Evolutionary conservation across 1,140 invertebrate species (phyloP), one percentile per base, ranked within the genome.

Genomic region (Monomorium pharaonis): DNA sequence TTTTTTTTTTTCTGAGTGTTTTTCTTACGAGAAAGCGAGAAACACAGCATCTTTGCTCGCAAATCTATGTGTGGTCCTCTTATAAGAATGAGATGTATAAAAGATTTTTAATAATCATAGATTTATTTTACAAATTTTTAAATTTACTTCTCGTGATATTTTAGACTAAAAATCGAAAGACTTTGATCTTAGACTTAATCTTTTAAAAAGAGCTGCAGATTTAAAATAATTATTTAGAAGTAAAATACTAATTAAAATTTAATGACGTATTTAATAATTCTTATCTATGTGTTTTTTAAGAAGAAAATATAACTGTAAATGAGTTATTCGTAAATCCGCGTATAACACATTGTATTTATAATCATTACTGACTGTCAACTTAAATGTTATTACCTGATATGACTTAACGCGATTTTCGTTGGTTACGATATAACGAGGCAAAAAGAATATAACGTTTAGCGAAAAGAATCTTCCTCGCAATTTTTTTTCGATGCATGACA

Each of bases 1-100:
- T 90, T 90, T 87, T 12, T 87, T 12, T 63, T 54, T 78, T 24
- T 54, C 37, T 27, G 60, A 63, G 33, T 62, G 87, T 87, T 89
- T 87, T 67, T 78, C 80, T 87, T 49, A 56, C 75, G n/a, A n/a
- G n/a, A n/a, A 24, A 21, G 60, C 30, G 54, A 49, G 56, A 47
- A 7, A 56, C 49, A 75, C 27, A 37, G 27, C 33, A 47, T 76
- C 33, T 86, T 67, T n/a, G 27, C 30, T 74, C 54, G 44, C 33
- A 78, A 88, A 87, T 85, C 78, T 49, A 78, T 21, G 54, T 9
- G 51, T 49, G 81, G 76, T 83, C 63, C 33, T 88, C 85, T 76
- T 77, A 44, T 67, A 63, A 89, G 33, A 5, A 56, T 21, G 10
- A 51, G 2, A 16, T 3, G 49, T 54, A 18, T 44, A 56, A 70